These are phyloP conservation scores for Suncus etruscus DNA, from an alignment of 2,113 vertebrate genomes.

Conservation along the genomic window DNA sequence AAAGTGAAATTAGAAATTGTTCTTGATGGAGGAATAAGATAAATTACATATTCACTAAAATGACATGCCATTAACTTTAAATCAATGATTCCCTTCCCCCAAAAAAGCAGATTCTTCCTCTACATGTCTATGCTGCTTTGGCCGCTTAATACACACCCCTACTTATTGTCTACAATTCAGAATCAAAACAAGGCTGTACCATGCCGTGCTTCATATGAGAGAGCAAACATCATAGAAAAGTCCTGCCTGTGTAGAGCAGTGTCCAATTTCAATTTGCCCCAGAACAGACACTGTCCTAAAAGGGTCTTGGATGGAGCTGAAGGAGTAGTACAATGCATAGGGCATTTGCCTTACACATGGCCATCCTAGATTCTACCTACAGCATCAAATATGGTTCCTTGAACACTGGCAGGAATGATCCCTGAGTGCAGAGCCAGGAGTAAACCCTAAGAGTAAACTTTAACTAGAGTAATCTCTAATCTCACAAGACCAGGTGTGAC, in stretches of 20 bases:
- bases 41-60: slow-evolving; percentile 1
- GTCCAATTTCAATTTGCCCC: not conserved
- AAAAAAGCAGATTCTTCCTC: too few relatives aligned
- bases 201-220: not conserved
- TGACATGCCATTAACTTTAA: not conserved
- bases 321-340: too few relatives aligned
- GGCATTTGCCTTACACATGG: too few relatives aligned
- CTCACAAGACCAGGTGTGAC: too few relatives aligned
- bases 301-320: too few relatives aligned
- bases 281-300: too few relatives aligned
- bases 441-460: too few relatives aligned
- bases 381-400: too few relatives aligned
- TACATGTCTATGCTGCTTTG: not conserved
- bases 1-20: not conserved
- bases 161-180: not conserved
- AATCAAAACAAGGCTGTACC: not conserved
- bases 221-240: not conserved
- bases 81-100: not conserved
- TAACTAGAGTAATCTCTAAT: too few relatives aligned
- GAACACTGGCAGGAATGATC: too few relatives aligned
- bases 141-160: not conserved
- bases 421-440: too few relatives aligned
- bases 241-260: not conserved
- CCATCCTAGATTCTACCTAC: too few relatives aligned
- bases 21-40: not conserved